These are phyloP conservation scores for Metopia argyrocephala DNA, from an alignment of 2,888 invertebrate species.

Conservation along the genomic window DNA sequence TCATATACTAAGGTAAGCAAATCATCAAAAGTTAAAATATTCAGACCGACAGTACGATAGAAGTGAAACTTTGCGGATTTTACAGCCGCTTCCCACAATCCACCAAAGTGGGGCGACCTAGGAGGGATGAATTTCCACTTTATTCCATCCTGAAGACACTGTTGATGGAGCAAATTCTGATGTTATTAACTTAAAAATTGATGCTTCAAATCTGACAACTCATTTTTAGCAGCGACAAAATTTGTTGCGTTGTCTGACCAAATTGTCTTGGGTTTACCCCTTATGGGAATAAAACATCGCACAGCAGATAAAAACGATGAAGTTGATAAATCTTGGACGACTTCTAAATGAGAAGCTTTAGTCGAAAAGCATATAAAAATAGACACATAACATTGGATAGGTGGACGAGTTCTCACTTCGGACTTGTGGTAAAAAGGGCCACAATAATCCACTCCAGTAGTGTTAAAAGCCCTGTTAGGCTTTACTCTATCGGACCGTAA, in stretches of 20 bases:
- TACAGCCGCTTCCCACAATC: conserved; percentile 49
- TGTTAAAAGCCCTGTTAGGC: conserved; percentile 32
- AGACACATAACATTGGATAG: conserved; percentile 44
- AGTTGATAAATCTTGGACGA: conserved; percentile 43
- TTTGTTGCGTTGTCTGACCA: conserved; percentile 26
- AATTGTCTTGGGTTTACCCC: conserved; percentile 41
- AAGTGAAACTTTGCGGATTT: conserved; percentile 53
- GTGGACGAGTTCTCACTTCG: conserved; percentile 37
- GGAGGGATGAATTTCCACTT: conserved; percentile 49
- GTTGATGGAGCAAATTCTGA: not conserved
- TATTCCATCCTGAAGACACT: conserved; percentile 30
- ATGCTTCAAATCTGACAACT: conserved; percentile 26
- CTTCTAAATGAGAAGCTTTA: conserved; percentile 43
- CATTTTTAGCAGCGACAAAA: conserved; percentile 49
- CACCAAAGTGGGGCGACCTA: conserved; percentile 53
- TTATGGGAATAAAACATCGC: conserved; percentile 17
- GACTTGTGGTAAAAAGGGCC: conserved; percentile 44
- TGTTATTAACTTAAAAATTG: conserved; percentile 17
- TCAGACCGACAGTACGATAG: conserved; percentile 40
- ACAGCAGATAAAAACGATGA: conserved; percentile 45
- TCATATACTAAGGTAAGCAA: conserved; percentile 56
- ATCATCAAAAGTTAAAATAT: conserved; percentile 40
- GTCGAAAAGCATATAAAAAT: conserved; percentile 49
- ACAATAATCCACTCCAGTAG: conserved; percentile 40
- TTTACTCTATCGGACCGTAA: conserved; percentile 29